Percentiles rank a stretch among this genome's conserved stretches.
These are phyloP conservation scores for Apostichopus parvimensis DNA, from an alignment of 35 echinoderm and acorn worm genomes.

Conservation along the genomic window DNA sequence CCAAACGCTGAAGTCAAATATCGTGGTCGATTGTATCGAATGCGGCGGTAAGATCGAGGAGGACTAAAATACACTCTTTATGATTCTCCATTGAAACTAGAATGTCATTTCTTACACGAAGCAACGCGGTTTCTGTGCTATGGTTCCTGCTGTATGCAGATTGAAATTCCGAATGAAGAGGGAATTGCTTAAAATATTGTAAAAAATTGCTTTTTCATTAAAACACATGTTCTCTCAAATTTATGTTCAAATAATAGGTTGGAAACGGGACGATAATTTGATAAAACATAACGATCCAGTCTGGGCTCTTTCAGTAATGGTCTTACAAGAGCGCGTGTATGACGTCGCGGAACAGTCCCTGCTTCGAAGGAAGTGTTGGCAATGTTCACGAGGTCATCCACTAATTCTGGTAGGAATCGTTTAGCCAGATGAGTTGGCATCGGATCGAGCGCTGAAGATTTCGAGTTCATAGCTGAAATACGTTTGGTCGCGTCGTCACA, in stretches of 20 bases:
- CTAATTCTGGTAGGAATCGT: constrained; percentile 26
- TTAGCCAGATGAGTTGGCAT: not conserved
- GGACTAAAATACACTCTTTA: constrained; percentile 57
- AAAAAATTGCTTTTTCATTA: constrained; percentile 25
- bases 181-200: no score
- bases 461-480: no score
- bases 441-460: no score
- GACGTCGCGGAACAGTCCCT: constrained; percentile 19
- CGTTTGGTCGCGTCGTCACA: no score
- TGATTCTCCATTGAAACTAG: constrained; percentile 67
- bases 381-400: constrained; percentile 19
- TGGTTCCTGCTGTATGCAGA: constrained; percentile 76
- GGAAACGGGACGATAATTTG: constrained; percentile 76
- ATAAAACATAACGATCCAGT: constrained; percentile 64
- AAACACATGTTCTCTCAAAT: constrained; percentile 31
- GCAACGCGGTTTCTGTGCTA: constrained; percentile 75
- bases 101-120: constrained; percentile 72
- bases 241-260: constrained; percentile 71
- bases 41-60: constrained; percentile 69
- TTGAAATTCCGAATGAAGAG: constrained; percentile 66
- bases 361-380: constrained; percentile 29
- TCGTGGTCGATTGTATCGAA: constrained; percentile 80
- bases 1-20: constrained; percentile 53
- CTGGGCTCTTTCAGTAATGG: constrained; percentile 65
- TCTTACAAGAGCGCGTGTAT: constrained; percentile 58